Base-by-base conservation (phyloP, 1,140 invertebrate species). In the Mercenaria mercenaria region DNA sequence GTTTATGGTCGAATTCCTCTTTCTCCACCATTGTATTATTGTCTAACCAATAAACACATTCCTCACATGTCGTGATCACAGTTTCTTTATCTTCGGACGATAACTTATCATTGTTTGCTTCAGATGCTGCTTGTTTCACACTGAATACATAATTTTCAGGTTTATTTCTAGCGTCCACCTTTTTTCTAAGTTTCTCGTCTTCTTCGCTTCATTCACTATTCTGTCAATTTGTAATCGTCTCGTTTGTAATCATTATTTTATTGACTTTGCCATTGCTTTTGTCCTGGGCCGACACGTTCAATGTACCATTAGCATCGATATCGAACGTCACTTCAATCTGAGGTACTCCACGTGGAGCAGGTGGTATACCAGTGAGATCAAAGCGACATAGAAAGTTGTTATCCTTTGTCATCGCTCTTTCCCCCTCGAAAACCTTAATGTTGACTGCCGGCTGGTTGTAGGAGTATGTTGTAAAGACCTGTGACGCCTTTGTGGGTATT, bases 381-480 rank as follows among this genome's bases (percentile, higher is more conserved):
- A 99, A 99, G 95, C 98, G 98, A 82, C 98, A 98, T 67, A 99
- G 97, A 0, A 98, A 96, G 95, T 99, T 98, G 92, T 97, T 97
- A 83, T 97, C 97, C 93, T 97, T 97, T 88, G 98, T 98, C 98
- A 99, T 98, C 41, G 98, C 97, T 93, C 98, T 97, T 96, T 99
- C 98, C 13, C 98, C 98, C 96, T 99, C 98, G 93, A 97, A 99
- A 20, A 98, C 97, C 61, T 94, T 92, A 86, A 95, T 97, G 41
- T 97, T 96, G 2, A 98, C 98, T 43, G 97, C 98, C 26, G 97
- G 97, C 95, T 98, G 97, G 93, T 98, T 98, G 91, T 96, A 95
- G 1, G 95, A 88, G 61, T 95, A 95, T 2, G 95, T 96, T 11
- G 95, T 95, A 90, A 96, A 96, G 18, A 79, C 93, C 80, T 96